These are phyloP conservation scores for Acrocephalus arundinaceus DNA, from an alignment of 2,113 vertebrate species.

Conservation along the genomic window DNA sequence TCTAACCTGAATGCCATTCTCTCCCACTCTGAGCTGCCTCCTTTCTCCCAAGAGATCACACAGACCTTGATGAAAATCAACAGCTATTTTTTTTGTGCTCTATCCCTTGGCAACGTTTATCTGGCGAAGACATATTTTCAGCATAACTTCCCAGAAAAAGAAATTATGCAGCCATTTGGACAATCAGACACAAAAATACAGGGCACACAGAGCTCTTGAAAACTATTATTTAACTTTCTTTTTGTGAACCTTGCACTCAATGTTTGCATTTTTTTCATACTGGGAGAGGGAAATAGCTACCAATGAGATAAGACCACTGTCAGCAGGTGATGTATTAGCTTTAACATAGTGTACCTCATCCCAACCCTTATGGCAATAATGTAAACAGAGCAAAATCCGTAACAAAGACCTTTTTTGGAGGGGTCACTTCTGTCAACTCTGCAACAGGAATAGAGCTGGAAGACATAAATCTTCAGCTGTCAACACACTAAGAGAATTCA, in stretches of 20 bases:
- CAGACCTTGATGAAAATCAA: not conserved
- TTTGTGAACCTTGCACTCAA: constrained; percentile 1
- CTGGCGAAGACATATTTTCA: not conserved
- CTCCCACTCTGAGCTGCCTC: not conserved
- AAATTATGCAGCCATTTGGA: not conserved
- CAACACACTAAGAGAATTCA: constrained; percentile 47
- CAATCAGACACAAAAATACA: not conserved
- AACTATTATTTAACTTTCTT: constrained; percentile 27
- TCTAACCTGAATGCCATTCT: not conserved
- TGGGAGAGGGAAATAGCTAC: constrained; percentile 8
- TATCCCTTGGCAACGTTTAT: not conserved
- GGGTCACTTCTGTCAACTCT: constrained; percentile 58
- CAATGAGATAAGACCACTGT: constrained; percentile 53
- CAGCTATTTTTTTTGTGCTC: not conserved
- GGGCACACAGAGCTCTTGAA: not conserved
- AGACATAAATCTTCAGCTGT: constrained; percentile 69
- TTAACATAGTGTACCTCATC: constrained; percentile 71
- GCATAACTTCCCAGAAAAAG: not conserved
- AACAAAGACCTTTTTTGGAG: constrained; percentile 58
- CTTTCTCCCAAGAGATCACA: not conserved
- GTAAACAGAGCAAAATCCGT: constrained; percentile 60
- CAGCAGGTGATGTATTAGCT: constrained; percentile 70
- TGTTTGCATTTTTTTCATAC: constrained; percentile 21
- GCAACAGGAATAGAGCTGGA: constrained; percentile 16
- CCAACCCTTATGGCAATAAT: constrained; percentile 55